phyloP scores from a whole-genome alignment of 2,888 invertebrate genomes.

The Chironomus tentans region DNA sequence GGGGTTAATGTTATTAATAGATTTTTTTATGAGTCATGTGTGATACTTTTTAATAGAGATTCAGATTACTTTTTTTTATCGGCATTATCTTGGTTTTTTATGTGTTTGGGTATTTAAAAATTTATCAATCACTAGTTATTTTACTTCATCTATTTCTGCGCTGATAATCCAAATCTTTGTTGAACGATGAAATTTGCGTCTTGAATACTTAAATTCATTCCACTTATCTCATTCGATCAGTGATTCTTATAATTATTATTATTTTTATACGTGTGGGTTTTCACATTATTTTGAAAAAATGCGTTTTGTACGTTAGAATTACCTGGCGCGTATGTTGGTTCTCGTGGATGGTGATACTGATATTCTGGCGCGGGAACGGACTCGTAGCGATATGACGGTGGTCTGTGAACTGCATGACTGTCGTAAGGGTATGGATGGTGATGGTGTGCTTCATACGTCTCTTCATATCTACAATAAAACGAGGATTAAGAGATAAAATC shows the following conservation, averaged over 20 bases:
- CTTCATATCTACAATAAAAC: conserved; percentile 22
- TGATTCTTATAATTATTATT: conserved; percentile 16
- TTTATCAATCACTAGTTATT: too few relatives aligned
- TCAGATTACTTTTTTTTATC: background rate
- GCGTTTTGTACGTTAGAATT: conserved; percentile 17
- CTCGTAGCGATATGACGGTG: conserved; percentile 19
- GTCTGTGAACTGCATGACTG: conserved; percentile 12
- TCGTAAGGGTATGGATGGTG: conserved; percentile 11
- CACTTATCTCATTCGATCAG: conserved; percentile 1
- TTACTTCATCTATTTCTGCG: background rate
- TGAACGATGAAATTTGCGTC: too few relatives aligned
- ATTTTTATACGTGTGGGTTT: conserved; percentile 14
- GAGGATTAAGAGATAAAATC: too few relatives aligned
- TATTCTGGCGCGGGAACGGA: background rate
- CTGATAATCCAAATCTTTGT: background rate
- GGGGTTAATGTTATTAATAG: background rate
- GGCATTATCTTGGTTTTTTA: too few relatives aligned
- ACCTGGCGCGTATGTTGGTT: background rate
- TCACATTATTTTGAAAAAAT: conserved; percentile 21
- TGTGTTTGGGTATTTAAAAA: too few relatives aligned
- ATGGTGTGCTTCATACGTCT: conserved; percentile 16
- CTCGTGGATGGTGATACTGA: conserved; percentile 18
- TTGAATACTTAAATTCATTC: background rate
- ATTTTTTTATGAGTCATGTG: background rate
- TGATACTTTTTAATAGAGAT: background rate